Conservation (phyloP, 2,113 vertebrate species). For the Paracyprichromis sp. region DNA sequence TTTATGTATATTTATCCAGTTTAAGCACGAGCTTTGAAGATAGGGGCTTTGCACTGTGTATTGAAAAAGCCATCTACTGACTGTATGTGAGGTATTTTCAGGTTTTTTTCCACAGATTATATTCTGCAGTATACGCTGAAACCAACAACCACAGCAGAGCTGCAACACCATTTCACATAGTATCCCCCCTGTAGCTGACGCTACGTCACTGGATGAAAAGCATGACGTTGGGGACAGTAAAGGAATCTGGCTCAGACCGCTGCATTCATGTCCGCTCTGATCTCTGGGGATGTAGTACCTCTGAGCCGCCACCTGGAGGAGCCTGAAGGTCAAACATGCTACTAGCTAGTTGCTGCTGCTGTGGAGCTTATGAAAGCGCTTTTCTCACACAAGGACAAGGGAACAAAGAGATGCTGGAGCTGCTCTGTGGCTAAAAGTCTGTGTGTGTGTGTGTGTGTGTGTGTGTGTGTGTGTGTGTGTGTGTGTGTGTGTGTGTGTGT, state of each 20-base stretch:
- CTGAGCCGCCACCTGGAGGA: constrained; percentile 50
- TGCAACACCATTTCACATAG: background rate
- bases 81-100: background rate
- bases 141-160: background rate
- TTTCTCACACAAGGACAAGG: constrained; percentile 65
- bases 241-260: background rate
- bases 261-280: background rate
- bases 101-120: background rate
- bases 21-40: background rate
- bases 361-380: constrained; percentile 60
- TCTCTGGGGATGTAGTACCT: constrained; percentile 24
- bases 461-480: background rate
- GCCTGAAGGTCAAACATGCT: constrained; percentile 70
- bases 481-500: background rate
- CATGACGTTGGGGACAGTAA: background rate
- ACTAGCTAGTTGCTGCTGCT: constrained; percentile 51
- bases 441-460: background rate
- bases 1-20: background rate
- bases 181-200: background rate
- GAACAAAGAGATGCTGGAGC: constrained; percentile 65
- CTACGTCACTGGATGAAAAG: background rate
- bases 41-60: background rate
- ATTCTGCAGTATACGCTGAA: background rate
- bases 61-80: background rate
- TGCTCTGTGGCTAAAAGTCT: constrained; percentile 3